Evolutionary conservation across 2,888 invertebrate species (phyloP).

Genomic region (Drosophila peninsularis): DNA sequence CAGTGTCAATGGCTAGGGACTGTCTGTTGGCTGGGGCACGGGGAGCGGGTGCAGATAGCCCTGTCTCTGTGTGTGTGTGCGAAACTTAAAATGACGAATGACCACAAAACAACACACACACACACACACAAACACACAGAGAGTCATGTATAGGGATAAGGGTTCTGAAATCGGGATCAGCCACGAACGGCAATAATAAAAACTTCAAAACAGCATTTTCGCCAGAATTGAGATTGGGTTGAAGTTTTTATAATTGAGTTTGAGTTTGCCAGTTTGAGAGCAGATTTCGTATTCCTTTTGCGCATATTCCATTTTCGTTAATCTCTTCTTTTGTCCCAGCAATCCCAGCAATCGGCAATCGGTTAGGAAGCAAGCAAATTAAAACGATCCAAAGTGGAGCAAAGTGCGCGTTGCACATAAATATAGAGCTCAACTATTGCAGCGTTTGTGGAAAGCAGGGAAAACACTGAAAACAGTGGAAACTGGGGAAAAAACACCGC

Average conservation of each 20-base stretch:
- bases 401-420: conserved; percentile 24
- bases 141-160: conserved; percentile 19
- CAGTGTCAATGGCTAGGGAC: conserved; percentile 71
- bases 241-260: conserved; percentile 77
- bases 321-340: conserved; percentile 52
- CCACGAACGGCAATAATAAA: conserved; percentile 63
- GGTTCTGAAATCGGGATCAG: conserved; percentile 67
- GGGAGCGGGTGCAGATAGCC: conserved; percentile 22
- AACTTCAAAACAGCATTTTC: conserved; percentile 67
- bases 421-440: conserved; percentile 21
- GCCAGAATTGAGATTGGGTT: conserved; percentile 79
- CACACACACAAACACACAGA: background rate
- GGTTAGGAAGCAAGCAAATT: conserved; percentile 40
- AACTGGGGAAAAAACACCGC: conserved; percentile 32
- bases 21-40: conserved; percentile 37
- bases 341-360: conserved; percentile 10
- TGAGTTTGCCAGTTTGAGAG: conserved; percentile 27
- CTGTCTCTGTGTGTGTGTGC: conserved; percentile 16
- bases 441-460: background rate
- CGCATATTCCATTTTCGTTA: conserved; percentile 38
- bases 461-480: conserved; percentile 12
- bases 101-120: conserved; percentile 66
- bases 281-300: conserved; percentile 42
- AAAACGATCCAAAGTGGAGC: conserved; percentile 37
- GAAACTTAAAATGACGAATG: conserved; percentile 74